Base-by-base conservation (phyloP, 2,888 invertebrate species). In the Ormyrus thymus region DNA sequence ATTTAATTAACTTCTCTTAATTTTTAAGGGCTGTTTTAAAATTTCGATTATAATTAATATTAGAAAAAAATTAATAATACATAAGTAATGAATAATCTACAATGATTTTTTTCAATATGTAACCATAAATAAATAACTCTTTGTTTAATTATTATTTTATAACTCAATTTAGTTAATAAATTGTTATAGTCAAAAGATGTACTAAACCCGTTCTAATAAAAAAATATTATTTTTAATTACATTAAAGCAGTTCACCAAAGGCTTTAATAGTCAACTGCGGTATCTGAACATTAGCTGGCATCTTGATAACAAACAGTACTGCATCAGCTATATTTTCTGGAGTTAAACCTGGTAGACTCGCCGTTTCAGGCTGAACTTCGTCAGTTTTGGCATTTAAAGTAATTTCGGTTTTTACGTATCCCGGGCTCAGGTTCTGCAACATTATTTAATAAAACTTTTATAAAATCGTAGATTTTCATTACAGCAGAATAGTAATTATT, bases 191-290 rank as follows among this genome's bases (percentile, higher is more conserved):
- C n/a, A n/a, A n/a, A 29, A 29, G 3, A 29, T 3, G 3, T 29
- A 29, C 2, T 29, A 29, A 29, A 29, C 29, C 29, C 29, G 3
- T 29, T 29, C 29, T 29, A 29, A 29, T 0, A 29, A 29, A 29
- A 3, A 29, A 29, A 29, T 29, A 29, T 29, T 29, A 29, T 29
- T 29, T 29, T 29, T 29, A 58, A 3, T 29, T 92, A 92, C 53
- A 93, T 92, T 91, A 92, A 70, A 58, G 59, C 48, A 9, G 6
- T 29, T 70, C 58, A 11, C 58, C 59, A 5, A 62, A 45, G 8
- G 79, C 80, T 48, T 65, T 46, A 10, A 73, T 73, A 9, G 65
- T 65, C 9, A 73, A 48, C 53, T 73, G 43, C 7, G 64, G 48
- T 46, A 73, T 65, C 48, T 65, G 64, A 3, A 73, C 73, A n/a